Percentiles rank a stretch among this genome's conserved stretches.
Evolutionary conservation across 2,888 invertebrate genomes (phyloP).

Genomic region (Stratiomys singularior): DNA sequence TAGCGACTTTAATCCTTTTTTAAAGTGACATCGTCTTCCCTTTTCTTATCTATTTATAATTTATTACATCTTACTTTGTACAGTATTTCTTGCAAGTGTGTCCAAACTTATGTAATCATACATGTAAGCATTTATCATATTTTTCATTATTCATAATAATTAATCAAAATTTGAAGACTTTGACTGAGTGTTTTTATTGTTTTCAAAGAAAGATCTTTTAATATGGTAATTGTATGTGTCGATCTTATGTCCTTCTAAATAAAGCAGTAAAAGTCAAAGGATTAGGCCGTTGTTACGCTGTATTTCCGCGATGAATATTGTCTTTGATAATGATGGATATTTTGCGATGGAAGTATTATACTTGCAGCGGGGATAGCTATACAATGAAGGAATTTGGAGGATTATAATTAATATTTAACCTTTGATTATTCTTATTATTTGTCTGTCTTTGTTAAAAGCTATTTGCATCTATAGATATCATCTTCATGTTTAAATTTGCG

Average conservation of each 20-base stretch:
- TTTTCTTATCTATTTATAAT: constrained; percentile 22
- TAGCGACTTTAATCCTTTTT: background rate
- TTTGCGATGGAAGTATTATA: constrained; percentile 60
- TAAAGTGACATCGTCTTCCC: constrained; percentile 8
- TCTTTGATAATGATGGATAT: constrained; percentile 65
- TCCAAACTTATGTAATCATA: background rate
- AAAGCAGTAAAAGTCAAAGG: background rate
- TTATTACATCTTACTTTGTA: constrained; percentile 44
- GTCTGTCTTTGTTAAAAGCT: background rate
- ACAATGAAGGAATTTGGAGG: constrained; percentile 36
- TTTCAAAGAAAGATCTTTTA: background rate
- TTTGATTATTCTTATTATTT: background rate
- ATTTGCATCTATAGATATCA: constrained; percentile 18
- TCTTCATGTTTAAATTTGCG: background rate
- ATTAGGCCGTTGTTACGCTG: constrained; percentile 57
- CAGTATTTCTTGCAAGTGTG: constrained; percentile 12
- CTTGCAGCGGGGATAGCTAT: constrained; percentile 57
- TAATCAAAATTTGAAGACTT: background rate
- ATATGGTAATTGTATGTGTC: background rate
- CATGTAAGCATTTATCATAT: constrained; percentile 15
- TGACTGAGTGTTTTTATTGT: too few species aligned
- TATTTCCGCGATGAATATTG: constrained; percentile 64
- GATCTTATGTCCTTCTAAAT: background rate
- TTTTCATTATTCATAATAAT: constrained; percentile 38
- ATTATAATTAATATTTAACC: constrained; percentile 14